Percentiles rank a stretch among this genome's conserved stretches.
These are phyloP conservation scores for Decapterus maruadsi DNA, from an alignment of 2,797 vertebrate genomes.

Conservation along the genomic window DNA sequence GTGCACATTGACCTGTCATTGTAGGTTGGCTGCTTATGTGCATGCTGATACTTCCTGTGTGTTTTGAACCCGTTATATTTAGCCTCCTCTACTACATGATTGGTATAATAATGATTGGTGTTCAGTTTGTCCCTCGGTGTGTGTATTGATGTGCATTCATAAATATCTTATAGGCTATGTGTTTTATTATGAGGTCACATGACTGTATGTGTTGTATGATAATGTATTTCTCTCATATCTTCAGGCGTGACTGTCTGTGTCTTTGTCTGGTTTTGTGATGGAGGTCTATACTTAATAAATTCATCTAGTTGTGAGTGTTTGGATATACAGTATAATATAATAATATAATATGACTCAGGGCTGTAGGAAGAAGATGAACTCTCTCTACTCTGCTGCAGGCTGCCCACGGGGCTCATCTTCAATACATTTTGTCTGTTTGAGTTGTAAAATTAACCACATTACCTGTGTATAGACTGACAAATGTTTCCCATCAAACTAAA, in stretches of 20 bases:
- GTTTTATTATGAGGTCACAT: background rate
- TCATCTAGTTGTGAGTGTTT: too few species aligned
- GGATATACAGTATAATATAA: too few species aligned
- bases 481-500: background rate
- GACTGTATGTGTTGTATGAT: background rate
- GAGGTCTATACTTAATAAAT: background rate
- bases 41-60: background rate
- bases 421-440: background rate
- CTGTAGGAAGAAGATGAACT: background rate
- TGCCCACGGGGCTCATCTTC: background rate
- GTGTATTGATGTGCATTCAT: background rate
- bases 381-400: background rate
- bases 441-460: background rate
- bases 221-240: background rate
- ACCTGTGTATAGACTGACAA: background rate
- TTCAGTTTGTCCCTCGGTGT: slow-evolving; percentile 1
- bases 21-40: slow-evolving; percentile 2
- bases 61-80: background rate
- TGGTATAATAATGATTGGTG: background rate
- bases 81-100: background rate
- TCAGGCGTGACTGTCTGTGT: background rate
- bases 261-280: background rate
- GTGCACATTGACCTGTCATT: slow-evolving; percentile 18
- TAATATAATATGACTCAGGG: too few species aligned
- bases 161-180: background rate